These are phyloP conservation scores for Aphidoletes aphidimyza DNA, from an alignment of 2,888 invertebrate species.

Conservation along the genomic window DNA sequence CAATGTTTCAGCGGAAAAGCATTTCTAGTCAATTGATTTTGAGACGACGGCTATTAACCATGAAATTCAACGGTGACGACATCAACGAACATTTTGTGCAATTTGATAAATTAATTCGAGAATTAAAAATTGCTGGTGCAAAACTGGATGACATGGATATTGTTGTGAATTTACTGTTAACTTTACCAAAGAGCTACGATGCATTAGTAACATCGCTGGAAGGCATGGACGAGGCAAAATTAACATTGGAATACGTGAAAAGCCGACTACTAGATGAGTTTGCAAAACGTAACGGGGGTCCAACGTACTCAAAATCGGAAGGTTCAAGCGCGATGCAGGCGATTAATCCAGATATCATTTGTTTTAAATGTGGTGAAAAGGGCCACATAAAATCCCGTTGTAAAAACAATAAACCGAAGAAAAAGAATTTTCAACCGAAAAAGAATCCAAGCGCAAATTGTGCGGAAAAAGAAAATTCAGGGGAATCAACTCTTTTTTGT, in stretches of 20 bases:
- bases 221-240: background rate
- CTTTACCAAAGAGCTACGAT: conserved; percentile 21
- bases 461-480: background rate
- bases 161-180: background rate
- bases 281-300: background rate
- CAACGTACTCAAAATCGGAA: background rate
- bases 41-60: background rate
- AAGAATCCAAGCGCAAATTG: background rate
- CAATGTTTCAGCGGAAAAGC: conserved; percentile 8
- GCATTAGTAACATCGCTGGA: background rate
- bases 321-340: background rate
- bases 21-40: background rate
- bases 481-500: background rate
- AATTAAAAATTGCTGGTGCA: background rate
- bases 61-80: background rate
- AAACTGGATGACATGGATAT: conserved; percentile 11
- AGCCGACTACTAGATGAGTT: background rate
- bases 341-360: background rate
- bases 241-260: background rate
- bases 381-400: background rate
- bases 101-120: conserved; percentile 36
- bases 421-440: background rate
- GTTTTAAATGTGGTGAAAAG: background rate
- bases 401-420: background rate
- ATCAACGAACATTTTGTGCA: conserved; percentile 1